Conservation (phyloP, 2,888 invertebrate species). For the Gastracanthus pulcherrimus region DNA sequence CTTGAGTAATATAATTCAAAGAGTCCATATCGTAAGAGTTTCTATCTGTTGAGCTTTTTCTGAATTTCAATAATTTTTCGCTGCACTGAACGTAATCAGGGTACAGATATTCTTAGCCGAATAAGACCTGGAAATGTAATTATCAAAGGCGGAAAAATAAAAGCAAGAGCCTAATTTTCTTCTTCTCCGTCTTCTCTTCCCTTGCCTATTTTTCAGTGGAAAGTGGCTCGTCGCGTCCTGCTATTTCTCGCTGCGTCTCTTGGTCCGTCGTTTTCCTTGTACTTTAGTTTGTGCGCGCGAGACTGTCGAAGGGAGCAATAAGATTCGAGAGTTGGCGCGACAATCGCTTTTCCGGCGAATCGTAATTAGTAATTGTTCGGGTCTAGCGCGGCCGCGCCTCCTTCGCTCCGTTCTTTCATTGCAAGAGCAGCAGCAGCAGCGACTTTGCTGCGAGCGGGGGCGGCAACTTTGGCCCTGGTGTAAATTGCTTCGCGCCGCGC, state of each 20-base stretch:
- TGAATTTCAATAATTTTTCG: too few relatives aligned
- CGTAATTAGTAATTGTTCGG: slow-evolving; percentile 27
- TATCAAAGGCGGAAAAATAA: background rate
- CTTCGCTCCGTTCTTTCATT: slow-evolving; percentile 10
- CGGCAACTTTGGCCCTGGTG: slow-evolving; percentile 3
- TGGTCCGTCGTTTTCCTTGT: background rate
- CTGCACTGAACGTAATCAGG: too few relatives aligned
- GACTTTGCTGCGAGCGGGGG: too few relatives aligned
- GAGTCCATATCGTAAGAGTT: too few relatives aligned
- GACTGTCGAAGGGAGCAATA: slow-evolving; percentile 12
- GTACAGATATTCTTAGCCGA: too few relatives aligned
- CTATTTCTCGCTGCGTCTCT: background rate
- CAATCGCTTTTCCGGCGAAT: slow-evolving; percentile 15
- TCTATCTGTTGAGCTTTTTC: too few relatives aligned
- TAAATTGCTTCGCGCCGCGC: slow-evolving; percentile 11
- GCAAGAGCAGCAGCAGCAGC: background rate
- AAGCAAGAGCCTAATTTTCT: background rate
- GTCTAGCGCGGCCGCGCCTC: background rate
- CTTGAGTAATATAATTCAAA: too few relatives aligned
- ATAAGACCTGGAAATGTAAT: background rate
- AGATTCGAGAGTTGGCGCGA: slow-evolving; percentile 19
- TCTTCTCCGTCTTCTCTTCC: background rate
- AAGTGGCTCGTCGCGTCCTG: background rate
- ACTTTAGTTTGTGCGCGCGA: background rate
- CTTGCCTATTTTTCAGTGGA: background rate